Evolutionary conservation across 2,888 invertebrate genomes (phyloP), one percentile per base, ranked within the genome.

Genomic region (Andrena trimmerana): DNA sequence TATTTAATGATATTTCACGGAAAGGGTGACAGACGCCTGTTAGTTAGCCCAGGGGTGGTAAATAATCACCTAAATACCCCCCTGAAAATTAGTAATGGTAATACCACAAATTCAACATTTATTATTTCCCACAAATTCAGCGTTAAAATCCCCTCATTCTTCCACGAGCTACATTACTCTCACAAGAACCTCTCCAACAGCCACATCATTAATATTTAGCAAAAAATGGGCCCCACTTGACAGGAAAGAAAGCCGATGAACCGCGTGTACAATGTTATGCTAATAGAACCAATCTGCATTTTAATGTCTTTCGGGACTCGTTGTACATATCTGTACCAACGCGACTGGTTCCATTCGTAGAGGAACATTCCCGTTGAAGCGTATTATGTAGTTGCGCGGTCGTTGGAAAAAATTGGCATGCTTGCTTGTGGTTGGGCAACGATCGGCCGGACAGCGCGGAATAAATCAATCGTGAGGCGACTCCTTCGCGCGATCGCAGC

Each of bases 401-500:
- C 20, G 6, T 3, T 52, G 16, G 10, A 13, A 36, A n/a, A 69
- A 57, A 36, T 29, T 7, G 8, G n/a, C 27, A 29, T 42, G n/a
- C 42, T 27, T 36, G 16, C 42, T 27, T 36, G 16, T 52, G 16
- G n/a, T 75, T 78, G 20, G 20, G 31, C 29, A 60, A 67, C 20
- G 13, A 10, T n/a, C 42, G 10, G n/a, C 36, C 13, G 20, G 13
- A n/a, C 4, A 29, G 16, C 24, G 54, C 16, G 3, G 13, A 2
- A 6, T 67, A 75, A 76, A 78, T 78, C 52, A 67, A 66, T 78
- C 29, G 20, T 20, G 13, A 50, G 33, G 62, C 27, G 33, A 60
- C 60, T 50, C 33, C n/a, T 50, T 60, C 27, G 29, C n/a, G 27
- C 10, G 5, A 27, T 13, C 65, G 33, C 31, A 10, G 2, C 20